Percentiles rank a stretch among this genome's conserved stretches.
Conservation (phyloP, 2,797 vertebrate species). For the Malacoctenus gilli region DNA sequence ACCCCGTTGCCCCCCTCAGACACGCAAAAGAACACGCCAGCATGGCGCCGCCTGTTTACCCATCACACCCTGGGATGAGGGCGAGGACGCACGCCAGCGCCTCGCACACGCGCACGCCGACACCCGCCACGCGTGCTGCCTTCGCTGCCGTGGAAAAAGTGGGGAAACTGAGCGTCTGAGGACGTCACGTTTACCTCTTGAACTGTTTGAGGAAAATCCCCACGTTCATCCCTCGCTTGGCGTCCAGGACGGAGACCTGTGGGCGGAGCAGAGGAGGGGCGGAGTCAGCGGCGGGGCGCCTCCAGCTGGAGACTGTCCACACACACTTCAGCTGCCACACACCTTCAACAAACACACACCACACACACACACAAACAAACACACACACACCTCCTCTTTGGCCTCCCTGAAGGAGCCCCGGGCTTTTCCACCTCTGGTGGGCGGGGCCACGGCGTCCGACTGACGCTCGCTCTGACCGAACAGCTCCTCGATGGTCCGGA, state of each 20-base stretch:
- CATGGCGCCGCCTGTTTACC: slow-evolving; percentile 49
- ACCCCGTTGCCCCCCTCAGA: too few species aligned
- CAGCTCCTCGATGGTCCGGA: slow-evolving; percentile 89
- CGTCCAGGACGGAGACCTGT: slow-evolving; percentile 89
- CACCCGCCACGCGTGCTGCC: too few species aligned
- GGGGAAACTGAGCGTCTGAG: too few species aligned
- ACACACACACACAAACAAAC: slow-evolving; percentile 13
- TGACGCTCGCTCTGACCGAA: slow-evolving; percentile 86
- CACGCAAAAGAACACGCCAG: slow-evolving; percentile 2
- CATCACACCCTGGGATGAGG: slow-evolving; percentile 52
- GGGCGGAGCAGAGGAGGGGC: slow-evolving; percentile 5
- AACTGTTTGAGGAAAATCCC: slow-evolving; percentile 96
- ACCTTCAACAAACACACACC: slow-evolving; percentile 42
- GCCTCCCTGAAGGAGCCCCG: slow-evolving; percentile 80
- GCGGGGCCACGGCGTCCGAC: slow-evolving; percentile 18
- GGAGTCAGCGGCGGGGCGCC: neutral
- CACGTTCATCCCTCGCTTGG: slow-evolving; percentile 93
- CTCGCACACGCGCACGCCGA: too few species aligned
- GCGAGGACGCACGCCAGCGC: slow-evolving; percentile 21
- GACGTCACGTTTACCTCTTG: slow-evolving; percentile 84
- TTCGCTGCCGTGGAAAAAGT: too few species aligned
- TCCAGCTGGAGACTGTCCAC: slow-evolving; percentile 31
- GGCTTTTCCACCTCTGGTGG: slow-evolving; percentile 53
- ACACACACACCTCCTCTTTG: slow-evolving; percentile 83
- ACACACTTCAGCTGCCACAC: slow-evolving; percentile 22